phyloP scores from a whole-genome alignment of 2,888 invertebrate genomes.

The Shargacucullia verbasci region DNA sequence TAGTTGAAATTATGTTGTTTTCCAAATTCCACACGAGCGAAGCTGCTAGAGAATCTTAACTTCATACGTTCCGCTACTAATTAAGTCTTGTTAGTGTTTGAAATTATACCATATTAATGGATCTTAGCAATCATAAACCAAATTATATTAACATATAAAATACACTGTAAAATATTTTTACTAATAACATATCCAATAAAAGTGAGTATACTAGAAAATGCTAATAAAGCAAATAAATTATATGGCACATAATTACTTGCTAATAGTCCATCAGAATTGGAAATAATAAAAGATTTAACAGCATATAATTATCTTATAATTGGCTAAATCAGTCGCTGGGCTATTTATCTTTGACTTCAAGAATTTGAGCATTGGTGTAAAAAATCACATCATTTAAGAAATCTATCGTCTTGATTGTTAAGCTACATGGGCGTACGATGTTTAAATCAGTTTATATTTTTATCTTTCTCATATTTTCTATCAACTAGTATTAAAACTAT shows the following conservation, averaged over 20 bases:
- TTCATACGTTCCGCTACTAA: slow-evolving; percentile 18
- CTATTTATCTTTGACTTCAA: slow-evolving; percentile 24
- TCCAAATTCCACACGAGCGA: no score
- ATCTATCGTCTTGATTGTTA: no score
- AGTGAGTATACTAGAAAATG: slow-evolving; percentile 37
- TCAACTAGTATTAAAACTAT: no score
- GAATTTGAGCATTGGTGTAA: slow-evolving; percentile 6
- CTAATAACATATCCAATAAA: slow-evolving; percentile 29
- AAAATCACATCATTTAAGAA: slow-evolving; percentile 2
- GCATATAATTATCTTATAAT: slow-evolving; percentile 41
- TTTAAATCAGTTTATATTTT: no score
- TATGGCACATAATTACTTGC: slow-evolving; percentile 49
- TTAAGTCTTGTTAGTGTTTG: slow-evolving; percentile 26
- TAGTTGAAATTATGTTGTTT: no score
- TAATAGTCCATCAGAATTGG: slow-evolving; percentile 40
- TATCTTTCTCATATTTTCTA: no score
- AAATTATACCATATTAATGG: slow-evolving; percentile 13
- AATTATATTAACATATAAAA: slow-evolving; percentile 36
- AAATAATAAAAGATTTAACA: slow-evolving; percentile 33
- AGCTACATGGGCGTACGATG: no score
- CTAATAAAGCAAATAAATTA: slow-evolving; percentile 54
- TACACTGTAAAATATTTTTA: slow-evolving; percentile 22
- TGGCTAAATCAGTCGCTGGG: slow-evolving; percentile 23
- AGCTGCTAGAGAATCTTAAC: neutral
- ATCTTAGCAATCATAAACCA: slow-evolving; percentile 23